Evolutionary conservation across 2,113 vertebrate genomes (phyloP), one percentile per base, ranked within the genome.

Genomic region (Gracilinanus agilis): DNA sequence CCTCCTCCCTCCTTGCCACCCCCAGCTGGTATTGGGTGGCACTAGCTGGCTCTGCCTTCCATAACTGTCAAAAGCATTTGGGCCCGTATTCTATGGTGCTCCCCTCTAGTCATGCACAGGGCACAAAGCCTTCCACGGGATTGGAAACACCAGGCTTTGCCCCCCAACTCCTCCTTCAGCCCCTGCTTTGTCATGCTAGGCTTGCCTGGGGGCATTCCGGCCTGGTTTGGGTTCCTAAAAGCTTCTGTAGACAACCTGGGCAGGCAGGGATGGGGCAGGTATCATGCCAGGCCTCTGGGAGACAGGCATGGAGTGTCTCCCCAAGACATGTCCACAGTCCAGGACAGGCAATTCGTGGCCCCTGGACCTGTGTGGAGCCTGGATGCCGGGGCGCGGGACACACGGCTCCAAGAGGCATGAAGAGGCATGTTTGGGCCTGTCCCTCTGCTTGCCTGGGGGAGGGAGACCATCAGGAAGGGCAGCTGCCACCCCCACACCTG

Each of bases 51-150:
- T 29, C 58, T 67, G 58, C 12, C 67, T 83, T 40, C 16, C 19
- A 16, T 3, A 40, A 21, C 19, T 0, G 0, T 6, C 34, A 19
- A 75, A 75, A 44, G 24, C 44, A 49, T 40, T 40, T 25, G 88
- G 13, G 3, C 88, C 93, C 90, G 53, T 49, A 88, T n/a, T 29
- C n/a, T 58, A 90, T n/a, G n/a, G 49, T 3, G 54, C 53, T n/a
- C 61, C 93, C 55, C 27, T 89, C 49, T 49, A 49, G 88, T 2
- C 34, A 24, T 27, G 40, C 44, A 11, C 24, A 9, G 89, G 89
- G 89, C 89, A 40, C 25, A 83, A n/a, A 53, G 55, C 93, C 95
- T 95, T 53, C 9, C 92, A 93, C n/a, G 75, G 49, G 93, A 91
- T 56, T 24, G 56, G 88, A 92, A 34, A 89, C 93, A 49, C 91